Conservation (phyloP, 2,113 vertebrate genomes). For the Hippocampus barbouri region DNA sequence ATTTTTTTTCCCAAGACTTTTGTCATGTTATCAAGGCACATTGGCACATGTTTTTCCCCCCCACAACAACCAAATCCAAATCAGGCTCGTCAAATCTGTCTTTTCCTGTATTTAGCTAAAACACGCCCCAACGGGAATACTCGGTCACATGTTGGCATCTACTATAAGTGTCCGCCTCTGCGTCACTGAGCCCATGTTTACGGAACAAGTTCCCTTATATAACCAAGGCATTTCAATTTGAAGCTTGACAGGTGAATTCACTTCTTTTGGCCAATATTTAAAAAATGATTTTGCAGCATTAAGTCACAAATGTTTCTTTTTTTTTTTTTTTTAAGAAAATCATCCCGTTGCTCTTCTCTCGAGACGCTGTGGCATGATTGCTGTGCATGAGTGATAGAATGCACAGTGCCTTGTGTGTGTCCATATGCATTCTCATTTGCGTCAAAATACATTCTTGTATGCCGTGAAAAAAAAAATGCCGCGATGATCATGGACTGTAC, state of each 20-base stretch:
- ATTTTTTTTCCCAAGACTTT: neutral
- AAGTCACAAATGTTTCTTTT: too few relatives aligned
- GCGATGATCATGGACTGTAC: too few relatives aligned
- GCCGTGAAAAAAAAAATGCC: too few relatives aligned
- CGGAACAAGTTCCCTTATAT: conserved; percentile 9
- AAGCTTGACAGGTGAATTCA: neutral
- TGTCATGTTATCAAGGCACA: conserved; percentile 11
- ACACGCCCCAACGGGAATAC: conserved; percentile 32
- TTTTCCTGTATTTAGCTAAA: conserved; percentile 65
- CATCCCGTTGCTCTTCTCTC: neutral
- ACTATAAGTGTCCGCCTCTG: conserved; percentile 12
- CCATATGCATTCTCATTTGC: too few relatives aligned
- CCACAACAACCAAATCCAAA: conserved; percentile 7
- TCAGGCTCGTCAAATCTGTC: conserved; percentile 32
- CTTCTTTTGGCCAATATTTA: neutral
- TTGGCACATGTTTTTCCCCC: neutral
- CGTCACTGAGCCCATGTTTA: conserved; percentile 16
- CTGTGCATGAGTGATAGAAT: neutral
- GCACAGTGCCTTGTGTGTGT: neutral
- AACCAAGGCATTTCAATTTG: conserved; percentile 1
- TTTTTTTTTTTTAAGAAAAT: too few relatives aligned
- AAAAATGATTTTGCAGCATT: neutral
- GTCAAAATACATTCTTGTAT: too few relatives aligned
- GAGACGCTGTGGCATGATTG: neutral
- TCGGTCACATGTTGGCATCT: conserved; percentile 34